Percentiles rank a stretch among this genome's conserved stretches.
These are phyloP conservation scores for Nymphalis c-album DNA, from an alignment of 2,888 invertebrate genomes.

Conservation along the genomic window DNA sequence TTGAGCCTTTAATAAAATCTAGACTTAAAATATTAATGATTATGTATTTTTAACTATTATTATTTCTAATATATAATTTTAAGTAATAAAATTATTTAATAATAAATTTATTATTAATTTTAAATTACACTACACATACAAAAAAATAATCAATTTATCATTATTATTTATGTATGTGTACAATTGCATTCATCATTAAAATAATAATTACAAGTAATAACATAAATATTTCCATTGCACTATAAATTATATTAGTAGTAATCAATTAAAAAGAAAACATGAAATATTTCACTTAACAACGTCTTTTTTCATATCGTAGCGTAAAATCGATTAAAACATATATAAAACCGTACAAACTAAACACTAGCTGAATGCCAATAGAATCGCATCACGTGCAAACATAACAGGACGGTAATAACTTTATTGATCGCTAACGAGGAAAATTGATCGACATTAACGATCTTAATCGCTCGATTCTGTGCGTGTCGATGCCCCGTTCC, in stretches of 20 bases:
- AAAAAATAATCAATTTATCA: too few relatives aligned
- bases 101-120: too few relatives aligned
- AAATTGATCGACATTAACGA: conserved; percentile 61
- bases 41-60: not conserved
- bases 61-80: too few relatives aligned
- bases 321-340: conserved; percentile 8
- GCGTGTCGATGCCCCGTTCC: conserved; percentile 75
- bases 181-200: too few relatives aligned
- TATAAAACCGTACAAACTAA: conserved; percentile 25
- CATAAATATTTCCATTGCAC: too few relatives aligned
- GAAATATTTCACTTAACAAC: not conserved
- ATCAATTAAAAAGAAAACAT: not conserved
- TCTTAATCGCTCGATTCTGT: conserved; percentile 76
- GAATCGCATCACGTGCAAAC: conserved; percentile 28
- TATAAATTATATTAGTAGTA: not conserved
- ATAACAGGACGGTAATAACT: conserved; percentile 54
- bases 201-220: too few relatives aligned
- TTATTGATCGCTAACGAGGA: conserved; percentile 61
- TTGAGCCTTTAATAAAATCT: conserved; percentile 1
- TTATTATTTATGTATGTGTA: too few relatives aligned
- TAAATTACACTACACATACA: too few relatives aligned
- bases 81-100: too few relatives aligned
- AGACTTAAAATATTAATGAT: not conserved
- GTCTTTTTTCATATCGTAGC: conserved; percentile 15
- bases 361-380: conserved; percentile 18